Percentiles rank a stretch among this genome's conserved stretches.
Evolutionary conservation across 2,113 vertebrate species (phyloP).

Genomic region (Tricholaema leucomelas): DNA sequence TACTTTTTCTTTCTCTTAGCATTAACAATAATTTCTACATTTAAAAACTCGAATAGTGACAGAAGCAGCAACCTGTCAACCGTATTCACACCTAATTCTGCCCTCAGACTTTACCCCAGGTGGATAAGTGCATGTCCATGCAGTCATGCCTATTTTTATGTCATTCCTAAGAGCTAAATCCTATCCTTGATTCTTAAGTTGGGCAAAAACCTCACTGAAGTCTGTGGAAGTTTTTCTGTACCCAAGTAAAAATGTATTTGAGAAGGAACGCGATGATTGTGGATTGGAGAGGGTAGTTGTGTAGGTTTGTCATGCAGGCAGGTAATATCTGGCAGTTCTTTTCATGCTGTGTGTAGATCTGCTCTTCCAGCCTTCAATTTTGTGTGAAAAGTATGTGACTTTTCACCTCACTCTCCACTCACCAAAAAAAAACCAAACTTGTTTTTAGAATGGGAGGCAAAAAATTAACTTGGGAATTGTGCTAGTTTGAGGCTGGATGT

Average conservation of each 20-base stretch:
- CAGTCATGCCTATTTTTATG: not conserved
- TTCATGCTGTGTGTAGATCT: not conserved
- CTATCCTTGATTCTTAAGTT: not conserved
- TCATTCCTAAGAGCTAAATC: not conserved
- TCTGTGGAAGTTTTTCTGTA: not conserved
- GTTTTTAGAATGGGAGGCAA: too few relatives aligned
- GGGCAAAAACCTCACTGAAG: not conserved
- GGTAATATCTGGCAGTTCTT: not conserved
- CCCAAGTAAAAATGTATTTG: not conserved
- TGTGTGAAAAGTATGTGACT: not conserved
- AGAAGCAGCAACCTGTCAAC: not conserved
- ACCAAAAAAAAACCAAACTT: not conserved
- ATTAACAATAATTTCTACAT: not conserved
- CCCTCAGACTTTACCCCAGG: not conserved
- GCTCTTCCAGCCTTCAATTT: not conserved
- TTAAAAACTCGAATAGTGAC: not conserved
- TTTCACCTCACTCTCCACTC: not conserved
- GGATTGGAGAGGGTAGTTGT: not conserved
- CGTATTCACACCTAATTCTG: not conserved
- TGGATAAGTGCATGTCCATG: not conserved
- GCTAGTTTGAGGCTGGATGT: too few relatives aligned
- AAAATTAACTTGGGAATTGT: too few relatives aligned
- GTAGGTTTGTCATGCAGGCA: not conserved
- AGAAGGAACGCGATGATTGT: not conserved
- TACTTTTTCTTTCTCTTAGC: not conserved